A percentile compares a stretch with the other conserved stretches of the same genome.
Evolutionary conservation across 2,888 invertebrate species (phyloP).

Genomic region (Mechanitis mazaeus): DNA sequence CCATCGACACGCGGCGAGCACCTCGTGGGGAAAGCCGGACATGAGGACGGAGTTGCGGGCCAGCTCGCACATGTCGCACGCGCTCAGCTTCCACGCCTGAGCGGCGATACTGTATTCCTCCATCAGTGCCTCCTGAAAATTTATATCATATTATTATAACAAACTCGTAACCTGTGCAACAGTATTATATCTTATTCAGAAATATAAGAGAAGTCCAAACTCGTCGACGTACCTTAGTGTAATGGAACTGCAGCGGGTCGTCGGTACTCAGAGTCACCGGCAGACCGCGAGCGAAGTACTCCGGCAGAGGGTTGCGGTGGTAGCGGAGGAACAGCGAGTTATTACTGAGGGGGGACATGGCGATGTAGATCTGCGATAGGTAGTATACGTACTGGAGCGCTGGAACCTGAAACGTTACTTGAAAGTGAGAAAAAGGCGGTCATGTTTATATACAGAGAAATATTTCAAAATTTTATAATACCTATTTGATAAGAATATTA

Average conservation of each 20-base stretch:
- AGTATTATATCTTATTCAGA: too few relatives aligned
- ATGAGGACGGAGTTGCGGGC: slow-evolving; percentile 97
- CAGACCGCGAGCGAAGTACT: slow-evolving; percentile 95
- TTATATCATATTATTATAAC: neutral
- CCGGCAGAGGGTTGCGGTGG: slow-evolving; percentile 98
- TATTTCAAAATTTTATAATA: too few relatives aligned
- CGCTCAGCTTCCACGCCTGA: slow-evolving; percentile 99
- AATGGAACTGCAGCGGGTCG: slow-evolving; percentile 99
- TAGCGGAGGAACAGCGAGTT: slow-evolving; percentile 99
- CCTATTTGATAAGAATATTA: too few relatives aligned
- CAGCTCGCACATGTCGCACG: slow-evolving; percentile 99
- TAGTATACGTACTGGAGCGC: slow-evolving; percentile 99
- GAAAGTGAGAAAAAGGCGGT: too few relatives aligned
- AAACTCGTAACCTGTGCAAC: too few relatives aligned
- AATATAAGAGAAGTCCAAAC: neutral
- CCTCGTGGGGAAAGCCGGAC: slow-evolving; percentile 97
- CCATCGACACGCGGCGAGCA: slow-evolving; percentile 41
- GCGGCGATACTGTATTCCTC: slow-evolving; percentile 99
- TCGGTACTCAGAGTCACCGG: slow-evolving; percentile 97
- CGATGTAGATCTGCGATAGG: slow-evolving; percentile 97
- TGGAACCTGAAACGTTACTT: slow-evolving; percentile 80
- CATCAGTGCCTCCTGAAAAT: slow-evolving; percentile 95
- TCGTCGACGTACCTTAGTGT: slow-evolving; percentile 87
- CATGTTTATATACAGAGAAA: too few relatives aligned
- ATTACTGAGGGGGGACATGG: slow-evolving; percentile 99